Percentiles rank a stretch among this genome's conserved stretches.
These are phyloP conservation scores for Corythornis madagascariensis DNA, from an alignment of 2,113 vertebrate species.

Conservation along the genomic window DNA sequence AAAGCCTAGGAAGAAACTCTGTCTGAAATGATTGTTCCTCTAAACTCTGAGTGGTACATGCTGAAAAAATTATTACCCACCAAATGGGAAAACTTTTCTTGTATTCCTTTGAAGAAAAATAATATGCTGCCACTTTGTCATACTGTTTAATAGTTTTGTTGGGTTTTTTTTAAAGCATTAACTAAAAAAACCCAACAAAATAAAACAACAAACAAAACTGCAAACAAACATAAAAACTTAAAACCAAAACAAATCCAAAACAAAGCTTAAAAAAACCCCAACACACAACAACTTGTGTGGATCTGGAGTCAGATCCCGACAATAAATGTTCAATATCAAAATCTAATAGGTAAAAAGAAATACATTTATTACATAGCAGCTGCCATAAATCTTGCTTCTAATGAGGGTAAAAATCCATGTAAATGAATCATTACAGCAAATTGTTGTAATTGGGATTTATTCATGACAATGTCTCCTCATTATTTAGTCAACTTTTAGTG, in stretches of 20 bases:
- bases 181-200: neutral
- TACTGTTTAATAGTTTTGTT: no score
- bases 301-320: neutral
- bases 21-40: neutral
- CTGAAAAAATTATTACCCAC: neutral
- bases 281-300: neutral
- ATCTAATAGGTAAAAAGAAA: slow-evolving; percentile 3
- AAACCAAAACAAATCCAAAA: no score
- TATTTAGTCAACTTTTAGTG: neutral
- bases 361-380: slow-evolving; percentile 9
- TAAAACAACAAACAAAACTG: neutral
- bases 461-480: slow-evolving; percentile 37
- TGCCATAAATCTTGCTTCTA: slow-evolving; percentile 29
- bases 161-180: slow-evolving; percentile 1
- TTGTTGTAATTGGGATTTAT: slow-evolving; percentile 52
- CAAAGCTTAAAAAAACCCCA: no score
- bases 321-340: neutral
- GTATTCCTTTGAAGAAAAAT: neutral
- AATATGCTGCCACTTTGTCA: slow-evolving; percentile 5
- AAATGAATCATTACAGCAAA: slow-evolving; percentile 50
- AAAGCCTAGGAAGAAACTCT: neutral
- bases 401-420: slow-evolving; percentile 40
- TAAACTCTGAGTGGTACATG: neutral
- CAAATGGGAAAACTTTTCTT: neutral
- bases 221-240: no score